A percentile compares a stretch with the other conserved stretches of the same genome.
These are phyloP conservation scores for Eupithecia exiguata DNA, from an alignment of 2,888 invertebrate species.

Conservation along the genomic window DNA sequence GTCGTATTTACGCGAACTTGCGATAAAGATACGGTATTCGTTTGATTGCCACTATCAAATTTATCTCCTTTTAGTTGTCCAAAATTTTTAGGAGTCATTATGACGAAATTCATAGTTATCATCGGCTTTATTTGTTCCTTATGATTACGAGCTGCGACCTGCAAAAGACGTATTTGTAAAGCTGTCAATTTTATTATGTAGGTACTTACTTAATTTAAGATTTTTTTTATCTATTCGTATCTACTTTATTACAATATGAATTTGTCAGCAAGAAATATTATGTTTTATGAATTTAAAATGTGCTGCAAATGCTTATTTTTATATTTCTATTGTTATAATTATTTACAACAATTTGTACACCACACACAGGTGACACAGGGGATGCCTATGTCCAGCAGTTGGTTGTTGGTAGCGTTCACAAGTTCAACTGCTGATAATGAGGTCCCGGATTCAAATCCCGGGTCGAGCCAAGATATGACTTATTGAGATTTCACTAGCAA, in stretches of 20 bases:
- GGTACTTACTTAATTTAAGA: too few relatives aligned
- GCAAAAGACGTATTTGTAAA: conserved; percentile 38
- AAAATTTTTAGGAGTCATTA: conserved; percentile 67
- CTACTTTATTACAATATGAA: too few relatives aligned
- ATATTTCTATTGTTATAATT: not conserved
- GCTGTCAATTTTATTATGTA: not conserved
- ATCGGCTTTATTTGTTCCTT: conserved; percentile 68
- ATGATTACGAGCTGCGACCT: conserved; percentile 68
- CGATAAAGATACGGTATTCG: conserved; percentile 40
- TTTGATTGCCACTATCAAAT: conserved; percentile 37
- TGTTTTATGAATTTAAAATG: not conserved
- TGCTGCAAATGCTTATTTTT: not conserved
- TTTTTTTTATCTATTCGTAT: too few relatives aligned
- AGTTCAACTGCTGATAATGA: too few relatives aligned
- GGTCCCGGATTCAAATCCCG: too few relatives aligned
- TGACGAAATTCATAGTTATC: conserved; percentile 71
- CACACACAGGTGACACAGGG: too few relatives aligned
- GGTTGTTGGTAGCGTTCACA: too few relatives aligned
- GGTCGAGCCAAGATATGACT: too few relatives aligned
- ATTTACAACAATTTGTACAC: not conserved
- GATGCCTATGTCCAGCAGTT: too few relatives aligned
- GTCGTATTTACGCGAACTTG: conserved; percentile 56
- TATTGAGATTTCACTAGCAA: too few relatives aligned
- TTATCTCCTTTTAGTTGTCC: conserved; percentile 51
- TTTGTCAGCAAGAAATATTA: not conserved